These are phyloP conservation scores for Panagrolaimus sp. DNA, from an alignment of 1,140 invertebrate genomes.

Conservation along the genomic window DNA sequence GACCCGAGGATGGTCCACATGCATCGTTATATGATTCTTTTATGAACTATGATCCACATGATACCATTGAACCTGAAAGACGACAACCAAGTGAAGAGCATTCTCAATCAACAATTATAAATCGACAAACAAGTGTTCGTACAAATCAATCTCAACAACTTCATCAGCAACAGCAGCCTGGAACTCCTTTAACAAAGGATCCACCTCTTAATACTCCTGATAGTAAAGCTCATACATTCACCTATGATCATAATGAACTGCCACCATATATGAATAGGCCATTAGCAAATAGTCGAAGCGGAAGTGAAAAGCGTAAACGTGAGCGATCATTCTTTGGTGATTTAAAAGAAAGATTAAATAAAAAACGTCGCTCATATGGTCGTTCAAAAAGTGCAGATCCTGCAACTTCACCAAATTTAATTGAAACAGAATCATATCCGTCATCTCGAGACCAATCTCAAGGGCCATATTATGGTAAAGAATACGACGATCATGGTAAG, in stretches of 20 bases:
- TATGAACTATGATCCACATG: background rate
- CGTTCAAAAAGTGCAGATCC: constrained; percentile 35
- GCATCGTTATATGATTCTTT: background rate
- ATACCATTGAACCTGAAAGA: background rate
- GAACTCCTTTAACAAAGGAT: background rate
- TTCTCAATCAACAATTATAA: constrained; percentile 6
- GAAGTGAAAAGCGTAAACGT: constrained; percentile 21
- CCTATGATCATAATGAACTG: background rate
- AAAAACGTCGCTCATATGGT: constrained; percentile 19
- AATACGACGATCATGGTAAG: constrained; percentile 8
- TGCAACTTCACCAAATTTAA: constrained; percentile 29
- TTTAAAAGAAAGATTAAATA: constrained; percentile 74
- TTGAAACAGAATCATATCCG: constrained; percentile 40
- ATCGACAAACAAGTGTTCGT: background rate
- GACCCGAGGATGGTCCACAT: background rate
- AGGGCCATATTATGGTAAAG: constrained; percentile 14
- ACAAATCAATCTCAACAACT: too few relatives aligned
- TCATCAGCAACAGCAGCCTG: background rate
- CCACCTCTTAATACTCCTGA: background rate
- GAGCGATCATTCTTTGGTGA: constrained; percentile 79
- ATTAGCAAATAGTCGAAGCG: constrained; percentile 1
- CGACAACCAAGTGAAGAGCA: constrained; percentile 8
- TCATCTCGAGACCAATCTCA: constrained; percentile 42
- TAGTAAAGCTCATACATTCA: background rate
- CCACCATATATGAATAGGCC: background rate